Base-by-base conservation (phyloP, 1,140 invertebrate species). In the Cotesia glomerata region DNA sequence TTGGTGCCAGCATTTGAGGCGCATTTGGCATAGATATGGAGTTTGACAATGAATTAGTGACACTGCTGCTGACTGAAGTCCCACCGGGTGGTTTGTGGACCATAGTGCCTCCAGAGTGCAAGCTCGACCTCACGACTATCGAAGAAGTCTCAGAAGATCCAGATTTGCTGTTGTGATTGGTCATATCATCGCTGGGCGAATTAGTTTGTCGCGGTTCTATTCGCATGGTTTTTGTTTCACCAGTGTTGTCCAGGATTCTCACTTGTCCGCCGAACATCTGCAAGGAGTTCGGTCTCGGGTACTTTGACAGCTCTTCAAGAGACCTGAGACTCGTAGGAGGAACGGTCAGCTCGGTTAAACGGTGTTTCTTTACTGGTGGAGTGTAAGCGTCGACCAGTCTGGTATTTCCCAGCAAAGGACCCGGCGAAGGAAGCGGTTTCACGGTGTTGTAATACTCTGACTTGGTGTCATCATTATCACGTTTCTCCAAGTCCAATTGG, bases 191-290 rank as follows among this genome's bases (percentile, higher is more conserved):
- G 39, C 52, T 80, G 0, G 84, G 82, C 1, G 84, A 84, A 52
- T 81, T 84, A 0, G 75, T 87, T 80, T 87, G 88, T 79, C 84
- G 85, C 1, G 90, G 89, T 77, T 93, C 92, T 75, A 93, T 93
- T 61, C 91, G 89, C 84, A 93, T 89, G 1, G 91, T 93, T 59
- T 92, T 93, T 0, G 90, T 91, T 73, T 92, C 91, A 5, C 91
- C 91, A 34, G 88, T 87, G 71, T 89, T 88, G 74, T 91, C 90
- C 18, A 92, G 84, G 69, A 94, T 93, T 80, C 92, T 91, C 0
- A 94, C 93, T 86, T 94, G 91, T 1, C 93, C 93, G 1, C 93
- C 93, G 84, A 94, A 94, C 88, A 94, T 90, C 81, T 93, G 92
- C 9, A 93, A 80, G 0, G 90, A 90, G 59, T 90, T 89, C 0